These are phyloP conservation scores for Chloroceryle amazona DNA, from an alignment of 2,797 vertebrate genomes.

Conservation along the genomic window DNA sequence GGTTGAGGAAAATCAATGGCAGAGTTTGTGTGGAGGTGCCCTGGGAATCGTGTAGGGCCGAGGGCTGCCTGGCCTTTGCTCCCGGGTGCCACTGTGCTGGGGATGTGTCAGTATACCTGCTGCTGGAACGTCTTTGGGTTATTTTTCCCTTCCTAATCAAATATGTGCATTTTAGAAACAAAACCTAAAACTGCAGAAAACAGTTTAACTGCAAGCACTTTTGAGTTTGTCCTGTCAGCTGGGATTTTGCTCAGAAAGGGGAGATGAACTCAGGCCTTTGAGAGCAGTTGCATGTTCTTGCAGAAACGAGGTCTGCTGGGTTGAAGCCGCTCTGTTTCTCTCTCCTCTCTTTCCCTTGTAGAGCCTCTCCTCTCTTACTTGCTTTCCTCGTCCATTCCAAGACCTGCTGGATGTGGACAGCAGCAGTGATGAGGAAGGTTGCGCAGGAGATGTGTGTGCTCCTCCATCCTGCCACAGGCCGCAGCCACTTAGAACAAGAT, in stretches of 20 bases:
- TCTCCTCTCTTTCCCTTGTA: background rate
- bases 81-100: rapidly evolving
- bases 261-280: background rate
- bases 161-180: background rate
- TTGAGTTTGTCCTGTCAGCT: background rate
- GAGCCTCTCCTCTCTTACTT: background rate
- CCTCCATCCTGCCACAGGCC: background rate
- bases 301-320: background rate
- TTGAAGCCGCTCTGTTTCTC: background rate
- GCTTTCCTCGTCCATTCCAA: background rate
- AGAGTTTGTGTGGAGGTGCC: background rate
- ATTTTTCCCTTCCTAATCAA: background rate
- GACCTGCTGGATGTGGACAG: background rate
- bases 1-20: background rate
- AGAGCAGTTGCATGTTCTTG: background rate
- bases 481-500: background rate
- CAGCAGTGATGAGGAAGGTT: background rate
- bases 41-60: background rate
- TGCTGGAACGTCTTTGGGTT: background rate
- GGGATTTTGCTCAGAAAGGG: background rate
- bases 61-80: background rate
- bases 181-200: background rate
- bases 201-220: background rate
- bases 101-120: rapidly evolving
- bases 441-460: rapidly evolving